These are phyloP conservation scores for Diarsia brunnea DNA, from an alignment of 2,888 invertebrate genomes.

Conservation along the genomic window DNA sequence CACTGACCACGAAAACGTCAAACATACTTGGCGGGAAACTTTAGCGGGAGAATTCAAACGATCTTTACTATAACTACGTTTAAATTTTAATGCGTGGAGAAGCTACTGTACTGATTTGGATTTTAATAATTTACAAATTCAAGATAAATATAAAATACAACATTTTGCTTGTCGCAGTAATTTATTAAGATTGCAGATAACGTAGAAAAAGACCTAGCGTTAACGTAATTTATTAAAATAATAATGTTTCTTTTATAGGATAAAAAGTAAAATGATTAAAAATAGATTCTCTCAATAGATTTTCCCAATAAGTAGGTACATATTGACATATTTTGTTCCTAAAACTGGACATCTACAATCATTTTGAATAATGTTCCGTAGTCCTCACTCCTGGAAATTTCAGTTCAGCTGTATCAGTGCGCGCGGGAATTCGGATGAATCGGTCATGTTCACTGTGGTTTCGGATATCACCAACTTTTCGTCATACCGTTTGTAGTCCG, in stretches of 20 bases:
- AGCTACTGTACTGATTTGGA: too few species aligned
- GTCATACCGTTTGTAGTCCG: constrained; percentile 17
- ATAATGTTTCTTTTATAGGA: accelerated
- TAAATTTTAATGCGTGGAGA: too few species aligned
- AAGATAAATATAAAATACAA: background rate
- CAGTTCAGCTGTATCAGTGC: constrained; percentile 58
- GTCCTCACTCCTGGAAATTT: constrained; percentile 29
- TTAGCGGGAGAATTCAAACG: constrained; percentile 35
- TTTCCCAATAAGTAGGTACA: background rate
- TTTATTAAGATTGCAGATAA: background rate
- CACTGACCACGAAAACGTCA: constrained; percentile 23
- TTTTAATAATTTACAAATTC: background rate
- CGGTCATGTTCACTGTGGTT: constrained; percentile 55
- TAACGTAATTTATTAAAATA: background rate
- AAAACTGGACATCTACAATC: background rate
- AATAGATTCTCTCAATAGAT: background rate
- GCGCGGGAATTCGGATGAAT: constrained; percentile 55
- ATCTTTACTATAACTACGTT: too few species aligned
- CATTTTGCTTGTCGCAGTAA: background rate
- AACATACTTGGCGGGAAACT: constrained; percentile 46
- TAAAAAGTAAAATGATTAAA: background rate
- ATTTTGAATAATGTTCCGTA: background rate
- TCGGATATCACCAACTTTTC: constrained; percentile 47
- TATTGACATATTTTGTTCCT: too few species aligned
- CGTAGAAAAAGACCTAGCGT: too few species aligned